Evolutionary conservation across 2,797 vertebrate genomes (phyloP), one percentile per base, ranked within the genome.

Genomic region (Cottoperca gobio): DNA sequence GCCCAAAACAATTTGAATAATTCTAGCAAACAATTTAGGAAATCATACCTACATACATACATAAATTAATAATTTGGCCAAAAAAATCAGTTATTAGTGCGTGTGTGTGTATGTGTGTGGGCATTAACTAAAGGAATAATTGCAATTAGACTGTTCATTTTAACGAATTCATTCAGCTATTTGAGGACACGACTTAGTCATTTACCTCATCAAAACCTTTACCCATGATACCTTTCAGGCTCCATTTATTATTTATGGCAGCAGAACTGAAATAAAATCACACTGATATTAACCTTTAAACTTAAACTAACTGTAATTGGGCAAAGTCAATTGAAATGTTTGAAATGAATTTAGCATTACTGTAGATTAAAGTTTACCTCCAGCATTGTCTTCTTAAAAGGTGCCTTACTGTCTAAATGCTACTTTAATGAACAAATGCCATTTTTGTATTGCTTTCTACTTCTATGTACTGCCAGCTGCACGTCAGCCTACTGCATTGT

Each of bases 261-360:
- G 26, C 35, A 65, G 8, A n/a, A 68, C 48, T 67, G 3, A 50
- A 63, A 52, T 39, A 8, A 58, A 69, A 62, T 19, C 8, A 48
- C 0, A 13, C 7, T 24, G 17, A 49, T 49, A 50, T 53, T 12
- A 55, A 45, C 9, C 33, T 72, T 66, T 43, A 76, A 82, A 84
- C 24, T 6, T 11, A 67, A 59, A 71, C 70, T 70, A 37, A 63
- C 39, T 46, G 57, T 60, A n/a, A n/a, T n/a, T n/a, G n/a, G 24
- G 67, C 62, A 72, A 63, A 42, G 53, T 73, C 82, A 28, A 68
- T 16, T 73, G 58, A 83, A 86, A 81, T 76, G 68, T 61, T 79
- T 23, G 12, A 23, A 12, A n/a, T 35, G 21, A 0, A 49, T 21
- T 62, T 59, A 3, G 45, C 37, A 23, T 33, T 6, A 73, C 59